phyloP scores from a whole-genome alignment of 2,888 invertebrate species.

The Ptychoptera contaminata region DNA sequence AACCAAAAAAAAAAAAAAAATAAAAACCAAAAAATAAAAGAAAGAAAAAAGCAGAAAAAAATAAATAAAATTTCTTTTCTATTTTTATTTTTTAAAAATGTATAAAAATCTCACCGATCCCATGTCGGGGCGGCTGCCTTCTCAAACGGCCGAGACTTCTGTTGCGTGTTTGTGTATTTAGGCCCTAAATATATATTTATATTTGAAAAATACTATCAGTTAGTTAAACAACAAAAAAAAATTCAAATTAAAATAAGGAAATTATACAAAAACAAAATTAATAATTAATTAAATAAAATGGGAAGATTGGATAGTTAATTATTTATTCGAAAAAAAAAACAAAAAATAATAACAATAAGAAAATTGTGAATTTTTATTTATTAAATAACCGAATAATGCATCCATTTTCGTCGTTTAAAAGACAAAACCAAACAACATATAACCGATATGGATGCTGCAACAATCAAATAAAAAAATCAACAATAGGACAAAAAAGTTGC shows the following conservation, averaged over 20 bases:
- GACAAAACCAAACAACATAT: too few relatives aligned
- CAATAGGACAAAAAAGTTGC: too few relatives aligned
- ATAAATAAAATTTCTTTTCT: not conserved
- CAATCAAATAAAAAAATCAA: too few relatives aligned
- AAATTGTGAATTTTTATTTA: too few relatives aligned
- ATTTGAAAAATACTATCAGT: not conserved
- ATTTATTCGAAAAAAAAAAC: too few relatives aligned
- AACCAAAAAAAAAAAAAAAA: constrained; percentile 5
- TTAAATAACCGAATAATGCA: too few relatives aligned
- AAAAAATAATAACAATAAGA: too few relatives aligned
- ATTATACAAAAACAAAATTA: not conserved
- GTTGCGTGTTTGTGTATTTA: constrained; percentile 34
- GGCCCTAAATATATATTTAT: constrained; percentile 20
- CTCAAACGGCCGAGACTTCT: constrained; percentile 34
- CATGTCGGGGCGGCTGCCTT: constrained; percentile 35
- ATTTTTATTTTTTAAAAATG: too few relatives aligned
- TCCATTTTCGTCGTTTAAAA: too few relatives aligned
- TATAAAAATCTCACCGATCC: constrained; percentile 31
- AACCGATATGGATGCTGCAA: too few relatives aligned
- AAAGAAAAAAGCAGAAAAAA: not conserved
- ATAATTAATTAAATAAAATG: not conserved
- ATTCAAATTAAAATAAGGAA: not conserved
- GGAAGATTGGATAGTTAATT: too few relatives aligned
- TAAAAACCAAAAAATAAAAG: not conserved
- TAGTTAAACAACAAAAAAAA: not conserved